Conservation (phyloP, 2,797 vertebrate species). For the Centropyge bicolor region DNA sequence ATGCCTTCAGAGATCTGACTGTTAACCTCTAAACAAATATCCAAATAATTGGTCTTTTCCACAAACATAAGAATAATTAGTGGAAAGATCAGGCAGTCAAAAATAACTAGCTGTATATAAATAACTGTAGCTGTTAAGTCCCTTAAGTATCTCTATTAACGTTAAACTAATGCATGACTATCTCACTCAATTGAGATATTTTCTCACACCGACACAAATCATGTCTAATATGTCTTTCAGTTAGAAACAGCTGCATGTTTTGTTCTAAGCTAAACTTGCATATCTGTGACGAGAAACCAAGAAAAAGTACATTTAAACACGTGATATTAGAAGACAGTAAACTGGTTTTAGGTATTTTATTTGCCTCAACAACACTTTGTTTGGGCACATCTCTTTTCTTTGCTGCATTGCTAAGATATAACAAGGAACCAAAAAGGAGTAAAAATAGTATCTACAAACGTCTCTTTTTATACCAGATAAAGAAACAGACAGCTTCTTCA, state of each 20-base stretch:
- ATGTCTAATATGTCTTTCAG: slow-evolving; percentile 15
- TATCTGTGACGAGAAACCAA: not conserved
- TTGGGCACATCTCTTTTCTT: not conserved
- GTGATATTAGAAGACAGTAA: not conserved
- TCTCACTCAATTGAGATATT: not conserved
- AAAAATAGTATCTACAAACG: slow-evolving; percentile 1
- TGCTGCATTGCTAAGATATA: not conserved
- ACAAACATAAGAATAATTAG: slow-evolving; percentile 24
- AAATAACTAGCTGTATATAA: slow-evolving; percentile 2
- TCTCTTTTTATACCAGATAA: not conserved
- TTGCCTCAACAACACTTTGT: not conserved
- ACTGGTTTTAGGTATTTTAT: not conserved
- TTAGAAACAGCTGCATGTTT: slow-evolving; percentile 23
- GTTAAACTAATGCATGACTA: slow-evolving; percentile 10
- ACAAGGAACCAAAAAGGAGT: not conserved
- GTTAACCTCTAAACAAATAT: slow-evolving; percentile 9
- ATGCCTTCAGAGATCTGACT: slow-evolving; percentile 24
- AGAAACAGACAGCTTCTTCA: slow-evolving; percentile 2
- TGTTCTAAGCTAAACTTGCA: not conserved
- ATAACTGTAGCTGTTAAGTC: slow-evolving; percentile 8
- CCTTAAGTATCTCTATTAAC: slow-evolving; percentile 25
- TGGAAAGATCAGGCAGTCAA: slow-evolving; percentile 4
- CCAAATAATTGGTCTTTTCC: slow-evolving; percentile 18
- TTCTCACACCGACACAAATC: slow-evolving; percentile 31
- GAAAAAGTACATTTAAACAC: not conserved